Percentiles rank a stretch among this genome's conserved stretches.
These are phyloP conservation scores for Muntiacus reevesi DNA, from an alignment of 2,113 vertebrate species.

Conservation along the genomic window DNA sequence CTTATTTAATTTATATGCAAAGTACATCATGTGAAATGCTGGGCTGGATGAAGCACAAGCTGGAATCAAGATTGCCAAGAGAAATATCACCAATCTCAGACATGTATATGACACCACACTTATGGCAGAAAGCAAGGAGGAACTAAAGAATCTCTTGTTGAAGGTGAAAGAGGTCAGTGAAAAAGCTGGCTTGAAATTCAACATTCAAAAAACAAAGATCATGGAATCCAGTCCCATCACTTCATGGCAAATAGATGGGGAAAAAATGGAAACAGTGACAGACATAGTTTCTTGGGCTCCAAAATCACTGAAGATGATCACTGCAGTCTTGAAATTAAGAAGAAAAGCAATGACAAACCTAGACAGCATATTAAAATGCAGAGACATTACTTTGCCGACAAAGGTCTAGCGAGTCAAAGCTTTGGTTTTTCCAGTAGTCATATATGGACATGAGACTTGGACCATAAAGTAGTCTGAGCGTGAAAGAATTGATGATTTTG, in stretches of 20 bases:
- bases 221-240: not conserved
- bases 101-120: not conserved
- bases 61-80: not conserved
- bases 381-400: not conserved
- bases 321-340: not conserved
- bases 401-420: not conserved
- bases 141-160: not conserved
- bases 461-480: not conserved
- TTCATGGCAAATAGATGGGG: not conserved
- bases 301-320: not conserved
- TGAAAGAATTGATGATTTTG: not conserved
- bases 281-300: not conserved
- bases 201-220: not conserved
- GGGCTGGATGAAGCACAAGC: not conserved
- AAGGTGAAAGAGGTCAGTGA: not conserved
- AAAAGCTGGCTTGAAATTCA: not conserved
- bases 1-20: not conserved
- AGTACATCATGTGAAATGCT: not conserved
- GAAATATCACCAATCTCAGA: not conserved
- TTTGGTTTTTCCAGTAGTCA: not conserved
- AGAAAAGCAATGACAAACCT: not conserved
- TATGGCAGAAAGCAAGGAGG: not conserved
- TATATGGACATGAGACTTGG: not conserved
- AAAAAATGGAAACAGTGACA: not conserved
- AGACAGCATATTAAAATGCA: not conserved